Evolutionary conservation across 1,140 invertebrate genomes (phyloP).

Genomic region (Drosophila takahashii): DNA sequence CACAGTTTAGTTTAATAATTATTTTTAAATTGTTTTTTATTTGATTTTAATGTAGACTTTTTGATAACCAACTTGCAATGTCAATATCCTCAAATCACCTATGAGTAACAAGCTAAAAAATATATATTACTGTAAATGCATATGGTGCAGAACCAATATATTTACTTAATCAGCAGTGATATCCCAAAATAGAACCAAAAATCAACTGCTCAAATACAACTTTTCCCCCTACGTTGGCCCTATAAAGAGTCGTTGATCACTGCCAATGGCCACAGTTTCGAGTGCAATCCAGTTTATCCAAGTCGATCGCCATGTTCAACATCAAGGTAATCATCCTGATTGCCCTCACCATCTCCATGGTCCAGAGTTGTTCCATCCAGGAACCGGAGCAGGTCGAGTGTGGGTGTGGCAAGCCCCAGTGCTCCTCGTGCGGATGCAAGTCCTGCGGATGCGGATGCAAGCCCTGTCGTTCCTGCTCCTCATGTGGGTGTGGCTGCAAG

Average conservation of each 20-base stretch:
- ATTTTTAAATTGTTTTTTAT: not conserved
- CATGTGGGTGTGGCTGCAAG: conserved; percentile 1
- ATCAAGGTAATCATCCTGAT: conserved; percentile 36
- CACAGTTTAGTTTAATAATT: not conserved
- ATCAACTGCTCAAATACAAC: conserved; percentile 34
- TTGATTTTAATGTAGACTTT: not conserved
- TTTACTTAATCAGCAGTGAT: conserved; percentile 19
- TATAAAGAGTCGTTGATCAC: conserved; percentile 13
- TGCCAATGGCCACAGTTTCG: not conserved
- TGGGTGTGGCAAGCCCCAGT: conserved; percentile 4
- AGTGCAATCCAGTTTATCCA: not conserved
- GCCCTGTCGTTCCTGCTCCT: conserved; percentile 3
- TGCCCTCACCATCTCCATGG: conserved; percentile 25
- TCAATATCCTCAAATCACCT: not conserved
- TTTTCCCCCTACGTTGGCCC: not conserved
- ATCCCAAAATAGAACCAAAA: not conserved
- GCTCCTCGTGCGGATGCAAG: conserved; percentile 11
- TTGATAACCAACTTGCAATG: not conserved
- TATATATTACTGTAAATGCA: not conserved
- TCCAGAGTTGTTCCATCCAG: not conserved
- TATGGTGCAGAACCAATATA: not conserved
- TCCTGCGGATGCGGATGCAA: conserved; percentile 19
- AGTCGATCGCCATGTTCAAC: conserved; percentile 19
- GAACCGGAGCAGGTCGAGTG: conserved; percentile 19
- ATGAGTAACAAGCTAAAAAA: not conserved